Conservation (phyloP, 2,113 vertebrate genomes). For the Cyphomyrus plagiostoma region DNA sequence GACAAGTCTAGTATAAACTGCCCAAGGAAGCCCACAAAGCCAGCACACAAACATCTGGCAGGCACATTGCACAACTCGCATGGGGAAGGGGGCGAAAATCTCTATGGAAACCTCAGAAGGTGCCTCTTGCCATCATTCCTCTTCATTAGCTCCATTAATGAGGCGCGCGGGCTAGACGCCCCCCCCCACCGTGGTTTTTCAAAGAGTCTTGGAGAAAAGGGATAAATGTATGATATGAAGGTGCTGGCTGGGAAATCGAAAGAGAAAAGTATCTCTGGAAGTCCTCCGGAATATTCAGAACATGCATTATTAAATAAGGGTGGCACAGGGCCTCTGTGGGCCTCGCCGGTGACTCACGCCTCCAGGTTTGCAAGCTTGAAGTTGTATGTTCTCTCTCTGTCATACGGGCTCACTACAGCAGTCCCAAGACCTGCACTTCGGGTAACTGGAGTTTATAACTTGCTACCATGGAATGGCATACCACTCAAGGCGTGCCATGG, state of each 20-base stretch:
- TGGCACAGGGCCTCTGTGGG: background rate
- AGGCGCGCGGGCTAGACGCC: background rate
- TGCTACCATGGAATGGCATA: background rate
- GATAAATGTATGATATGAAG: background rate
- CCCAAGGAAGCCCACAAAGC: background rate
- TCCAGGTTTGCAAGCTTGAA: background rate
- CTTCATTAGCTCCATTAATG: constrained; percentile 12
- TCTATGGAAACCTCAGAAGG: background rate
- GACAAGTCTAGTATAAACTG: background rate
- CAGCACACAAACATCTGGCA: background rate
- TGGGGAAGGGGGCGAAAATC: background rate
- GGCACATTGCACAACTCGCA: background rate
- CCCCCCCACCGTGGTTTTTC: background rate
- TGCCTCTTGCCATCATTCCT: background rate
- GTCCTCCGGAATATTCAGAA: background rate
- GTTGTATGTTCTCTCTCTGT: background rate
- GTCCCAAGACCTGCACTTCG: background rate
- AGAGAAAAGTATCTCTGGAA: background rate
- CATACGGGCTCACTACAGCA: background rate
- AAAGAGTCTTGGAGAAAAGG: background rate
- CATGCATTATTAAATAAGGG: background rate
- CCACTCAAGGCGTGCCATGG: background rate
- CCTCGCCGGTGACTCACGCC: background rate
- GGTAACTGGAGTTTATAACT: background rate
- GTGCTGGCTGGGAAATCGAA: background rate